Base-by-base conservation (phyloP, 2,888 invertebrate species). In the Fragum fragum region DNA sequence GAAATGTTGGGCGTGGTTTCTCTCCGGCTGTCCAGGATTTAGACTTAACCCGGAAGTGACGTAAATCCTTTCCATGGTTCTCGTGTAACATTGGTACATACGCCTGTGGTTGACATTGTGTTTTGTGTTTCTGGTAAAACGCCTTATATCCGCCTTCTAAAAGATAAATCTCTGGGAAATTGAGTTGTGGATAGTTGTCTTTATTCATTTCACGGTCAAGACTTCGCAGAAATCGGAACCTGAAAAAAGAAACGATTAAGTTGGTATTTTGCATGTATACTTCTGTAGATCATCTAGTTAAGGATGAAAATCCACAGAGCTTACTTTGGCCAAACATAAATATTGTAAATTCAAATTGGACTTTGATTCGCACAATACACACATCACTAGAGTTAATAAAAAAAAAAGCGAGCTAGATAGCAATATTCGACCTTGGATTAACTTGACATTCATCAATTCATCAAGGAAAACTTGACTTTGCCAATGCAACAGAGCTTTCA, bases 161-260 rank as follows among this genome's bases (percentile, higher is more conserved):
- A 1, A 99, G 95, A 95, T 99, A 99, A 1, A 98, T 95, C 94
- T 99, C 99, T 0, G 99, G 99, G 95, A 97, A 98, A 93, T 97
- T 95, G 0, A 99, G 95, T 0, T 96, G 95, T 0, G 99, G 99
- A 95, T 98, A 99, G 79, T 96, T 95, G 71, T 97, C 96, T 79
- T 96, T 96, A 95, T 99, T 98, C 55, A 96, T 95, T n/a, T 96
- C 96, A 0, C 99, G 96, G 95, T 99, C 99, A 28, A 96, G 95
- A 73, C 97, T 96, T 3, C 99, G 96, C 73, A 99, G 95, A 94
- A 96, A 97, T 1, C 98, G 96, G 59, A 96, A 97, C 93, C 97
- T 97, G 69, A 9, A 14, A 14, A 18, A 47, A 57, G 71, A 77
- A 57, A 9, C 3, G 9, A 6, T 36, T n/a, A n/a, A n/a, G n/a